A percentile compares a stretch with the other conserved stretches of the same genome.
Conservation (phyloP, 2,888 invertebrate species). For the Encarsia formosa region DNA sequence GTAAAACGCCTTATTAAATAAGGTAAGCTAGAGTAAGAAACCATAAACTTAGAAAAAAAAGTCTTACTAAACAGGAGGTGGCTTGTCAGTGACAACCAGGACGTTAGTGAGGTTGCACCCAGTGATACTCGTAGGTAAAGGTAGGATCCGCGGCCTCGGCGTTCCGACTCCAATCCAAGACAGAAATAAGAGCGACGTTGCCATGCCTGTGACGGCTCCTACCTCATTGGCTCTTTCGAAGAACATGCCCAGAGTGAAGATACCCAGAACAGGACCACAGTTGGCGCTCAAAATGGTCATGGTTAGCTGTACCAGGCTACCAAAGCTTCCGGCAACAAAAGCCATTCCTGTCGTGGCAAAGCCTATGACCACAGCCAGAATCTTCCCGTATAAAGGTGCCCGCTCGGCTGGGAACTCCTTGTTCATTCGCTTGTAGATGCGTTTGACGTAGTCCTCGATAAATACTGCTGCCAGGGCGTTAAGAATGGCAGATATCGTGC, state of each 20-base stretch:
- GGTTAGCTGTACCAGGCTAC: constrained; percentile 56
- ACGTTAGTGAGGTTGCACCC: constrained; percentile 19
- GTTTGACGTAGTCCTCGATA: constrained; percentile 78
- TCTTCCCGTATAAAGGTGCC: constrained; percentile 61
- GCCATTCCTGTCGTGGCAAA: constrained; percentile 36
- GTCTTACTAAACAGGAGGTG: too few relatives aligned
- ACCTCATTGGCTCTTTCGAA: constrained; percentile 72
- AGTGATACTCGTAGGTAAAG: constrained; percentile 32
- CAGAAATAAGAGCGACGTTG: constrained; percentile 30
- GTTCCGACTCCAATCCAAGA: constrained; percentile 37
- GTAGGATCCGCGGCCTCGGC: constrained; percentile 30
- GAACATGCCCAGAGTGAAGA: constrained; percentile 83
- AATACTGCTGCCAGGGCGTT: constrained; percentile 89
- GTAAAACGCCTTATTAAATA: too few relatives aligned
- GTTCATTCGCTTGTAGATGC: constrained; percentile 49
- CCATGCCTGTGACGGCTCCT: constrained; percentile 39
- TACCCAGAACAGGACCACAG: constrained; percentile 79
- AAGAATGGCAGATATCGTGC: constrained; percentile 86
- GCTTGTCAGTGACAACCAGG: too few relatives aligned
- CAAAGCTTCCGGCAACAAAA: constrained; percentile 37
- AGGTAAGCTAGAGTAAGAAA: too few relatives aligned
- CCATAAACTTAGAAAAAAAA: too few relatives aligned
- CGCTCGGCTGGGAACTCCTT: constrained; percentile 68
- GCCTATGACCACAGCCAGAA: constrained; percentile 37
- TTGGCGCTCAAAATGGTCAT: constrained; percentile 80